Percentiles rank a stretch among this genome's conserved stretches.
Evolutionary conservation across 64 coral and sea anemone genomes (phyloP).

Genomic region (Stichodactyla helianthus): DNA sequence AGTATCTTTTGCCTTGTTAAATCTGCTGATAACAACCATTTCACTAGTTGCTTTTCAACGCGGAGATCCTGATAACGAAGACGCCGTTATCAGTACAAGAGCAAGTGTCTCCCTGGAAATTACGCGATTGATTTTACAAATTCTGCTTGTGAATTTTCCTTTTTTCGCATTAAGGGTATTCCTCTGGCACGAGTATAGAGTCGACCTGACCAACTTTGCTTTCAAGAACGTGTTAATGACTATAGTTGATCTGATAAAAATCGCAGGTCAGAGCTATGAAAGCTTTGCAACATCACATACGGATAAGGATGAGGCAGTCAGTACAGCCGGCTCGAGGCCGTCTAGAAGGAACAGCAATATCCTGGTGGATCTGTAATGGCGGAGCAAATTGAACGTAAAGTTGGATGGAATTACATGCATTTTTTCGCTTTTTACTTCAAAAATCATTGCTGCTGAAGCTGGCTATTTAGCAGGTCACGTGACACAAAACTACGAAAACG

Average conservation of each 20-base stretch:
- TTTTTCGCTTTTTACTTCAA: background rate
- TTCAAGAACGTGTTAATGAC: conserved; percentile 22
- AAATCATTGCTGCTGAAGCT: background rate
- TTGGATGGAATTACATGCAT: background rate
- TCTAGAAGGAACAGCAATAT: background rate
- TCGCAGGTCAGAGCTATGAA: background rate
- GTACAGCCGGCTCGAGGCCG: background rate
- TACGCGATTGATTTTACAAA: conserved; percentile 17
- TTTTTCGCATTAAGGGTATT: conserved; percentile 15
- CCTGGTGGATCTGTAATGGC: background rate
- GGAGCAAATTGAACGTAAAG: background rate
- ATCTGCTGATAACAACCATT: conserved; percentile 11
- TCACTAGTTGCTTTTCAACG: conserved; percentile 4
- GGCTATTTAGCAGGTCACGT: conserved; percentile 3
- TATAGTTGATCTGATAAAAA: background rate
- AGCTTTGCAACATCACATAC: background rate
- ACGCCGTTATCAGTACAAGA: background rate
- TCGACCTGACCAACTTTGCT: conserved; percentile 5
- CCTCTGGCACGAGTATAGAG: conserved; percentile 13
- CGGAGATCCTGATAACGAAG: background rate
- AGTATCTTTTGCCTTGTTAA: conserved; percentile 1
- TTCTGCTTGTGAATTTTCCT: conserved; percentile 20
- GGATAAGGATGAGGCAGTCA: background rate
- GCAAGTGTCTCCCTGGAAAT: background rate
- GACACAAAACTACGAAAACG: background rate